A percentile compares a stretch with the other conserved stretches of the same genome.
These are phyloP conservation scores for Rotaria macrura DNA, from an alignment of 2,888 invertebrate species.

Conservation along the genomic window DNA sequence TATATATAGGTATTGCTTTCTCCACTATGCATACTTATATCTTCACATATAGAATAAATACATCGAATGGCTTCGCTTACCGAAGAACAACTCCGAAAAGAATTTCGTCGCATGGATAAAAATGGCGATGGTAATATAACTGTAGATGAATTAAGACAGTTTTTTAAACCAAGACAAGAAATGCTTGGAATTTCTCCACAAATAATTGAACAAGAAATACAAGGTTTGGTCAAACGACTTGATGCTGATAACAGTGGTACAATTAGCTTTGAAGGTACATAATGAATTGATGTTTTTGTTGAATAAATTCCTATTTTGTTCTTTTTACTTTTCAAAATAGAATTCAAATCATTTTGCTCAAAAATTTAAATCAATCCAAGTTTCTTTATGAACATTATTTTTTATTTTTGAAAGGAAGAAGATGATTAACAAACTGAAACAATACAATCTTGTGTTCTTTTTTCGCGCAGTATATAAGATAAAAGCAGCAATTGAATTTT, in stretches of 20 bases:
- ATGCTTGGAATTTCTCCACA: not conserved
- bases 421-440: not conserved
- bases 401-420: not conserved
- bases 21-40: too few species aligned
- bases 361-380: not conserved
- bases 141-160: not conserved
- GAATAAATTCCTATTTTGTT: not conserved
- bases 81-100: slow-evolving; percentile 1
- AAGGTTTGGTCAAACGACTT: not conserved
- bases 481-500: not conserved
- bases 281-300: not conserved
- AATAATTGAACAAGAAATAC: not conserved
- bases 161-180: slow-evolving; percentile 6
- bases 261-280: not conserved
- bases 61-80: not conserved
- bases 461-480: not conserved
- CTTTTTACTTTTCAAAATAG: not conserved
- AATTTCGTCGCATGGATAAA: not conserved
- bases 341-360: not conserved
- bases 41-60: not conserved
- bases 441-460: not conserved
- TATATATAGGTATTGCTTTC: too few species aligned
- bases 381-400: too few species aligned
- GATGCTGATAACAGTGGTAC: not conserved
- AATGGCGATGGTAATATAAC: not conserved